Evolutionary conservation across 2,888 invertebrate species (phyloP).

Genomic region (Trachelus troglodyta): DNA sequence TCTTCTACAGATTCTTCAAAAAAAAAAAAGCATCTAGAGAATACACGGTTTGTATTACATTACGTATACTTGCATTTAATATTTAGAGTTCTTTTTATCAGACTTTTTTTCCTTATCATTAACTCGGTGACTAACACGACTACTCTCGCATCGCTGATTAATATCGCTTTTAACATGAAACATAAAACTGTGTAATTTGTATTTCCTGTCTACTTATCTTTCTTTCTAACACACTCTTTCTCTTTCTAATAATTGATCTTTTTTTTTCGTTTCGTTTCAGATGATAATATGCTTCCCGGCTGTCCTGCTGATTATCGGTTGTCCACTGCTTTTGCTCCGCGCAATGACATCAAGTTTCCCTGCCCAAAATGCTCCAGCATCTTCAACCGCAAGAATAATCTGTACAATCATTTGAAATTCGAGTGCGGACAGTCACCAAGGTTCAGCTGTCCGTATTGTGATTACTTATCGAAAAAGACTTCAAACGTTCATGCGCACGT

Average conservation of each 20-base stretch:
- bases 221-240: neutral
- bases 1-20: neutral
- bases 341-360: constrained; percentile 39
- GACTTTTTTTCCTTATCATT: neutral
- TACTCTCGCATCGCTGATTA: neutral
- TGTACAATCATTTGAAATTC: constrained; percentile 57
- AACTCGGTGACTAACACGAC: neutral
- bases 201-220: neutral
- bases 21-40: neutral
- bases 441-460: constrained; percentile 63
- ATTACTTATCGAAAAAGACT: constrained; percentile 43
- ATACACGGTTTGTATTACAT: neutral
- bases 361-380: constrained; percentile 54
- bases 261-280: neutral
- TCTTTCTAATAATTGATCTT: constrained; percentile 6
- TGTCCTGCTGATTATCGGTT: constrained; percentile 13
- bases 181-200: neutral
- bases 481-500: constrained; percentile 17
- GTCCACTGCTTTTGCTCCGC: constrained; percentile 26
- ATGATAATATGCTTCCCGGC: constrained; percentile 7
- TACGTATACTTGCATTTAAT: neutral
- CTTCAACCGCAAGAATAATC: constrained; percentile 53
- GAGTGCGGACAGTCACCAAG: constrained; percentile 63
- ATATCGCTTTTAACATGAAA: neutral
- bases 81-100: neutral